Percentiles rank a stretch among this genome's conserved stretches.
Evolutionary conservation across 2,113 vertebrate species (phyloP).

Genomic region (Cynocephalus volans): DNA sequence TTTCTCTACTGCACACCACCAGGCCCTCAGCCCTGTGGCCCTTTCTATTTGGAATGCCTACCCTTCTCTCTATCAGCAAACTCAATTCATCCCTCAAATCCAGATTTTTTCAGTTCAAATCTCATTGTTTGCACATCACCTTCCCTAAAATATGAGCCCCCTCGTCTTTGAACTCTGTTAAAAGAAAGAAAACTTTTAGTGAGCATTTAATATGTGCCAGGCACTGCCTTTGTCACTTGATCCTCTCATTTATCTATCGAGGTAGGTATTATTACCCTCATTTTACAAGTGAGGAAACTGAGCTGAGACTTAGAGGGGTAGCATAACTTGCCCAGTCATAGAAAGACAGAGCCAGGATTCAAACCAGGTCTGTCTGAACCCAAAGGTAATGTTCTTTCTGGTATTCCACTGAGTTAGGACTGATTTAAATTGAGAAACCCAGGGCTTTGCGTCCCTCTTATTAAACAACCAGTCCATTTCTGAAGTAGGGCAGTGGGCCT

Average conservation of each 20-base stretch:
- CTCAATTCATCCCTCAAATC: constrained; percentile 2
- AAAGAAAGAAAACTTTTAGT: constrained; percentile 19
- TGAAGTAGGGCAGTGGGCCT: neutral
- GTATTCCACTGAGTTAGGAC: neutral
- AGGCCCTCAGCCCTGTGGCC: neutral
- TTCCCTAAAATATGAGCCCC: neutral
- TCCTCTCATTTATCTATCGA: neutral
- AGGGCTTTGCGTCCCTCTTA: neutral
- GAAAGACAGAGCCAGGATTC: neutral
- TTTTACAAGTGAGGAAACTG: constrained; percentile 23
- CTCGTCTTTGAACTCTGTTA: neutral
- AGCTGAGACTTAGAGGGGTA: neutral
- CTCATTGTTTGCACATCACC: neutral
- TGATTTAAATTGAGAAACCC: constrained; percentile 29
- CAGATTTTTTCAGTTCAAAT: neutral
- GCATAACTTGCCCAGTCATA: neutral
- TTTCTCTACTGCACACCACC: neutral
- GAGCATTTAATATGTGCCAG: neutral
- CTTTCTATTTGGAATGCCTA: constrained; percentile 35
- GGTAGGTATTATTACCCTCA: neutral
- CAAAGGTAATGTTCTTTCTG: neutral
- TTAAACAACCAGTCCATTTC: constrained; percentile 15
- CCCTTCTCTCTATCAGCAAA: neutral
- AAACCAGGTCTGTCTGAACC: neutral
- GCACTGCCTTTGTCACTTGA: neutral